Conservation (phyloP, 1,140 invertebrate species). For the Drosophila auraria region DNA sequence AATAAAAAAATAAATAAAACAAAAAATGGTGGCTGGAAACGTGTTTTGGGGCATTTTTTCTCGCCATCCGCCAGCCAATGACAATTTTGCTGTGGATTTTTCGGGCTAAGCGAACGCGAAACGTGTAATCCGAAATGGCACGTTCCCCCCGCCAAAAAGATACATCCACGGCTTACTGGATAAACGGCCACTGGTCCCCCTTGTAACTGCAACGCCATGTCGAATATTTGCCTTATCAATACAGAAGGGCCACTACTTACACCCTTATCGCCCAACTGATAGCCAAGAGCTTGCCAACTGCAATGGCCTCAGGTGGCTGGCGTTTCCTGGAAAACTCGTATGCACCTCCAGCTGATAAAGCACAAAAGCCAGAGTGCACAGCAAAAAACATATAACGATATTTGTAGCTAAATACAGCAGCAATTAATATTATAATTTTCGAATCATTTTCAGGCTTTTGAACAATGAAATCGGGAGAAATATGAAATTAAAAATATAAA, state of each 20-base stretch:
- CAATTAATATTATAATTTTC: background rate
- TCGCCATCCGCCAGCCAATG: constrained; percentile 58
- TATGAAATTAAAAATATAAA: background rate
- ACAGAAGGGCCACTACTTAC: constrained; percentile 15
- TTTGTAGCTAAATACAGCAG: no score
- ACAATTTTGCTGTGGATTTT: constrained; percentile 50
- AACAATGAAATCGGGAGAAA: background rate
- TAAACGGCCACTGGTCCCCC: constrained; percentile 1
- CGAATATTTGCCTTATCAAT: constrained; percentile 38
- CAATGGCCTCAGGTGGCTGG: constrained; percentile 60
- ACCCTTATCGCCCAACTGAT: constrained; percentile 44
- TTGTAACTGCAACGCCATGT: constrained; percentile 9
- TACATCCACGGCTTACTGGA: constrained; percentile 24
- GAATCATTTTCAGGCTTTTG: background rate
- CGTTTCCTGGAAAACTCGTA: constrained; percentile 69
- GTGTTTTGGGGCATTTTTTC: constrained; percentile 67
- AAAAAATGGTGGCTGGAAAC: constrained; percentile 75
- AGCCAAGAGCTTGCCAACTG: constrained; percentile 34
- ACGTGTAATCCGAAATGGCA: constrained; percentile 67
- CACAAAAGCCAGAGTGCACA: constrained; percentile 33
- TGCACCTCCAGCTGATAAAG: constrained; percentile 66
- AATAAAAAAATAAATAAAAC: constrained; percentile 19
- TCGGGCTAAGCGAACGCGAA: constrained; percentile 33
- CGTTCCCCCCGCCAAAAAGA: constrained; percentile 50
- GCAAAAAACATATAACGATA: background rate